phyloP scores from a whole-genome alignment of 2,113 vertebrate species.

The Pitta sordida region DNA sequence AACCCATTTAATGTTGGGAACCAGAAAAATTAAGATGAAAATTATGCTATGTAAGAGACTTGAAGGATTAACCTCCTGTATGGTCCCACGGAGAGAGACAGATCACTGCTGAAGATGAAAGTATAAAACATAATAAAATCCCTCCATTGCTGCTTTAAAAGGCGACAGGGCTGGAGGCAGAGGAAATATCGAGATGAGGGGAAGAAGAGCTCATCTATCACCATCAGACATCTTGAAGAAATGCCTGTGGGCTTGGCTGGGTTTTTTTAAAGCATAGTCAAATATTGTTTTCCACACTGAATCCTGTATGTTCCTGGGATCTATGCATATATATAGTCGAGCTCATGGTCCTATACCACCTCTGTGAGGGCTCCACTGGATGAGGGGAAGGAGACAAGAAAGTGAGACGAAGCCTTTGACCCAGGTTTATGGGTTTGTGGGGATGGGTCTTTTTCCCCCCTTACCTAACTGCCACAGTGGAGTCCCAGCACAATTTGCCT shows the following conservation, averaged over 20 bases:
- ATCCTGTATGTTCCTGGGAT: not conserved
- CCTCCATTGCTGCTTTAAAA: not conserved
- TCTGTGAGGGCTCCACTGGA: not conserved
- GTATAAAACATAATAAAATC: conserved; percentile 22
- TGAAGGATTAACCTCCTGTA: conserved; percentile 4
- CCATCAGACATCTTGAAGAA: not conserved
- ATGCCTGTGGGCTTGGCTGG: not conserved
- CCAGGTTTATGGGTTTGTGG: not conserved
- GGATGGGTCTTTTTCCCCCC: not conserved
- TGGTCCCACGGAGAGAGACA: not conserved
- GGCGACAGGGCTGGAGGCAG: not conserved
- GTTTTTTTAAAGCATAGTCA: not conserved
- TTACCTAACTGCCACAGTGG: not conserved
- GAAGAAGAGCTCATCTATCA: conserved; percentile 13
- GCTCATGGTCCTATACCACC: not conserved
- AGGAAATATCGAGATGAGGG: not conserved
- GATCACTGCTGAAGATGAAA: not conserved
- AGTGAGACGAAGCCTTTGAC: not conserved
- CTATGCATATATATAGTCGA: not conserved
- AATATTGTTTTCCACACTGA: not conserved
- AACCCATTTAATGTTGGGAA: conserved; percentile 1
- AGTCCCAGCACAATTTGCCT: not conserved
- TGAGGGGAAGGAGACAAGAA: not conserved
- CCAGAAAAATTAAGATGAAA: conserved; percentile 44
- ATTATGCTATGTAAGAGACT: not conserved